Evolutionary conservation across 2,797 vertebrate species (phyloP).

Genomic region (Diceros bicornis): DNA sequence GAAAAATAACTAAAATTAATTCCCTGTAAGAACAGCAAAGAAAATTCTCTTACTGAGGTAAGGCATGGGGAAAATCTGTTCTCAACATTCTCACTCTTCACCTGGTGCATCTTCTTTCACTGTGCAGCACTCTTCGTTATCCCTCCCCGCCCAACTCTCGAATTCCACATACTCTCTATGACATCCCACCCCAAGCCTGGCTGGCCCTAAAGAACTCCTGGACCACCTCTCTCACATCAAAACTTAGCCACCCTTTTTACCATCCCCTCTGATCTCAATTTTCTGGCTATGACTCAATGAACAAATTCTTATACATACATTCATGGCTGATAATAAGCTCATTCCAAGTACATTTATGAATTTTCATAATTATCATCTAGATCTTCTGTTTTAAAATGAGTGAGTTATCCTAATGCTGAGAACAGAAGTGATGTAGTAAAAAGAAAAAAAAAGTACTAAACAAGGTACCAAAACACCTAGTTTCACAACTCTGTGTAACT

Average conservation of each 20-base stretch:
- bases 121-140: not conserved
- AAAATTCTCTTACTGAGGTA: not conserved
- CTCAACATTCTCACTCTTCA: not conserved
- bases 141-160: not conserved
- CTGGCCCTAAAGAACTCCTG: not conserved
- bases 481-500: not conserved
- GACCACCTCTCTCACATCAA: not conserved
- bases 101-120: not conserved
- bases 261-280: not conserved
- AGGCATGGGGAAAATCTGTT: not conserved
- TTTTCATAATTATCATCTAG: slow-evolving; percentile 21
- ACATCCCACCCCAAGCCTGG: not conserved
- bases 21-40: not conserved
- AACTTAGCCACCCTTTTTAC: not conserved
- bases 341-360: slow-evolving; percentile 18
- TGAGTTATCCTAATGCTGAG: slow-evolving; percentile 36
- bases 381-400: slow-evolving; percentile 5
- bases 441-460: not conserved
- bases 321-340: not conserved
- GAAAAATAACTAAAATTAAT: not conserved
- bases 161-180: not conserved
- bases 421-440: not conserved
- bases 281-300: slow-evolving; percentile 22
- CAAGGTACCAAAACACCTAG: not conserved
- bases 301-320: slow-evolving; percentile 32